Percentiles rank a stretch among this genome's conserved stretches.
Evolutionary conservation across 2,888 invertebrate species (phyloP).

Genomic region (Sisyra nigra): DNA sequence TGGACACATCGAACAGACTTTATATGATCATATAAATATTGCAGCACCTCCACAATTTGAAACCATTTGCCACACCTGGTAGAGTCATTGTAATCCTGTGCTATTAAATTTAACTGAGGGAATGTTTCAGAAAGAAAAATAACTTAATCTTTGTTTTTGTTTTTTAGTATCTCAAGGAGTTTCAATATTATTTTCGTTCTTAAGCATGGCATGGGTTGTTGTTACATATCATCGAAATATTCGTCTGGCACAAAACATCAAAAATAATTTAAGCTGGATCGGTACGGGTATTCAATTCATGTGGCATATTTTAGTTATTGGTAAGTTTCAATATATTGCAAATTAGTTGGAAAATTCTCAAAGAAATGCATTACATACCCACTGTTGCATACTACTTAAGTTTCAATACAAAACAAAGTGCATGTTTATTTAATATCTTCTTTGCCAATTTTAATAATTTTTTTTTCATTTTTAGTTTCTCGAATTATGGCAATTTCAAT

Average conservation of each 20-base stretch:
- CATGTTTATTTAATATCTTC: too few relatives aligned
- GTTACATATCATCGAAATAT: slow-evolving; percentile 73
- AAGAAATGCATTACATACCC: too few relatives aligned
- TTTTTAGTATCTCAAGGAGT: slow-evolving; percentile 47
- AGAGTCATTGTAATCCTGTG: too few relatives aligned
- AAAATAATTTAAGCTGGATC: slow-evolving; percentile 53
- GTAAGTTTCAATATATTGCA: slow-evolving; percentile 38
- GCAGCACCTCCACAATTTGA: too few relatives aligned
- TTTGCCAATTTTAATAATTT: too few relatives aligned
- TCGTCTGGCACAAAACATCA: slow-evolving; percentile 61
- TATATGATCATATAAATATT: too few relatives aligned
- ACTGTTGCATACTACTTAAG: too few relatives aligned
- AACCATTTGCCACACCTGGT: too few relatives aligned
- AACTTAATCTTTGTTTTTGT: not conserved
- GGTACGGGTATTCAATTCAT: slow-evolving; percentile 61
- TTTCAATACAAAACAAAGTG: too few relatives aligned
- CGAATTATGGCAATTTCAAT: slow-evolving; percentile 66
- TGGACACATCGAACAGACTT: too few relatives aligned
- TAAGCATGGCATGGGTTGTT: slow-evolving; percentile 85
- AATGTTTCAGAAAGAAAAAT: not conserved
- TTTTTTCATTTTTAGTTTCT: slow-evolving; percentile 42
- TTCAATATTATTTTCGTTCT: slow-evolving; percentile 61
- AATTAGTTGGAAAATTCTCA: too few relatives aligned
- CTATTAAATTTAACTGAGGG: too few relatives aligned
- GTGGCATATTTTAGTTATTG: slow-evolving; percentile 72